A percentile compares a stretch with the other conserved stretches of the same genome.
Evolutionary conservation across 2,113 vertebrate species (phyloP).

Genomic region (Nibea albiflora): DNA sequence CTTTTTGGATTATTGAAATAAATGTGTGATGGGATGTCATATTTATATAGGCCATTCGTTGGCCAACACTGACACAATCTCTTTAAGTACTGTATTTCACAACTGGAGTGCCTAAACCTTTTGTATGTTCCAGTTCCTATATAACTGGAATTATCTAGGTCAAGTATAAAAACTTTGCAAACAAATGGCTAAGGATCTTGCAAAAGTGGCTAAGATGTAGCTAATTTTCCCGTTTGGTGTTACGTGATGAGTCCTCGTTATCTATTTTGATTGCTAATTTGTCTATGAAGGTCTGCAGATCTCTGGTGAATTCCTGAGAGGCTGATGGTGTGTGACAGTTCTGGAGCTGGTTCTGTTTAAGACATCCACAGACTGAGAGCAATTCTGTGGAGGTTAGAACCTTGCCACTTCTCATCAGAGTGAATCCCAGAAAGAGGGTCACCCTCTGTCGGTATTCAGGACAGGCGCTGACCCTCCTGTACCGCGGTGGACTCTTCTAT

Average conservation of each 20-base stretch:
- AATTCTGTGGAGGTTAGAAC: conserved; percentile 67
- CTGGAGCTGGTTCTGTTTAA: conserved; percentile 80
- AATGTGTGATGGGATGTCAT: conserved; percentile 63
- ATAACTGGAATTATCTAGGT: conserved; percentile 44
- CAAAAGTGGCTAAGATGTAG: conserved; percentile 59
- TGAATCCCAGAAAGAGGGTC: conserved; percentile 63
- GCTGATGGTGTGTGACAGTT: conserved; percentile 79
- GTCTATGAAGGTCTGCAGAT: conserved; percentile 52
- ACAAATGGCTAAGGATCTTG: conserved; percentile 39
- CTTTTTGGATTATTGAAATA: conserved; percentile 53
- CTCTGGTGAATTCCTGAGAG: conserved; percentile 45
- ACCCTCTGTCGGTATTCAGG: conserved; percentile 53
- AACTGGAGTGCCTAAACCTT: conserved; percentile 32
- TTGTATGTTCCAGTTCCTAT: conserved; percentile 49
- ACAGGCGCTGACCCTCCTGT: conserved; percentile 50
- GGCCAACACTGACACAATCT: conserved; percentile 23
- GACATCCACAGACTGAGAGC: conserved; percentile 69
- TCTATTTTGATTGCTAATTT: conserved; percentile 51
- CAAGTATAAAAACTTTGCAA: conserved; percentile 10
- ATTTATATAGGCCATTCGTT: conserved; percentile 24
- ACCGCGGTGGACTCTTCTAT: conserved; percentile 11
- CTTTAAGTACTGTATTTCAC: conserved; percentile 46
- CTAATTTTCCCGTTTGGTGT: conserved; percentile 50
- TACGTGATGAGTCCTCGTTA: conserved; percentile 56
- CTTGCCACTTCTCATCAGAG: conserved; percentile 73